Base-by-base conservation (phyloP, 2,888 invertebrate genomes). In the Flexamia atlantica region DNA sequence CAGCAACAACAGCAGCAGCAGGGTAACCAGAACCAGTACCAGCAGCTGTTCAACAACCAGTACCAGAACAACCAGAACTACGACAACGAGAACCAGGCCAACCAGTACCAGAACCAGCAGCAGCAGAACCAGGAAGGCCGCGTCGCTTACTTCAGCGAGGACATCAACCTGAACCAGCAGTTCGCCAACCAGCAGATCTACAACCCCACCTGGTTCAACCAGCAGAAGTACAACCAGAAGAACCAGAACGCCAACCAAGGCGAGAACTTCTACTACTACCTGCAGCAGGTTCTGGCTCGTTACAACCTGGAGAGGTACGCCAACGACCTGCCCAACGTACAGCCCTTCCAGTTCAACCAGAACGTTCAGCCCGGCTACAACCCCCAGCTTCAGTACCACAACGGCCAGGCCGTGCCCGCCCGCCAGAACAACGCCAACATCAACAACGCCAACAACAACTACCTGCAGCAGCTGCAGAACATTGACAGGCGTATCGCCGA, bases 101-200 rank as follows among this genome's bases (percentile, higher is more conserved):
- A 74, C 64, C 80, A 82, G 36, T 82, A 72, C 82, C 36, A 50
- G 30, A 82, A 74, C 64, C 80, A 82, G 36, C 68, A 82, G 32
- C 36, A 50, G 30, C 64, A 85, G 23, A 91, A 92, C 88, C 90
- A 92, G 0, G 94, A 94, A 85, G 91, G 92, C 83, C 90, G 91
- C 17, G 87, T 96, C 68, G 90, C 92, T 40, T 96, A 96, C 90
- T 95, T 93, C 91, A 94, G 94, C 23, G 94, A 96, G 88, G 96
- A 96, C 89, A 90, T 94, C 83, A 93, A 92, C 83, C 90, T 95
- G 79, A 93, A 92, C 88, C 88, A 89, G 86, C 88, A 85, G 82
- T 94, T 95, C 90, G 94, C 93, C 89, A 92, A 93, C 88, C 89
- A 94, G 87, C 92, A 93, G 88, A 89, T 94, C 87, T 91, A 93